These are phyloP conservation scores for Tetrax tetrax DNA, from an alignment of 2,113 vertebrate species.

Conservation along the genomic window DNA sequence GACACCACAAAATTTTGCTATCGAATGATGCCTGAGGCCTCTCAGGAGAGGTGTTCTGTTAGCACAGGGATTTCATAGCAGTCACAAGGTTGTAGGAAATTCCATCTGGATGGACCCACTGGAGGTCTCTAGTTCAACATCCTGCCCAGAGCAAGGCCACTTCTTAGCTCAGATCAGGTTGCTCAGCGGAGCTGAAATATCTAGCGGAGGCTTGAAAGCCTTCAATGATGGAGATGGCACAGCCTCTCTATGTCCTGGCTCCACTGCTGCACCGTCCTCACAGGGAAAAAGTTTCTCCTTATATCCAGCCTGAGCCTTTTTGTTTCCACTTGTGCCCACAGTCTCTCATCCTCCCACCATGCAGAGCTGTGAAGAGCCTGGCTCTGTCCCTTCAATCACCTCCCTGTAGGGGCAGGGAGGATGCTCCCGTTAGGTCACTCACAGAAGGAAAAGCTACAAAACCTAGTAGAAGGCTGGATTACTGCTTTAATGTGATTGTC, in stretches of 20 bases:
- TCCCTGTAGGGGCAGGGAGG: neutral
- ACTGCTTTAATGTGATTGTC: neutral
- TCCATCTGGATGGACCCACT: neutral
- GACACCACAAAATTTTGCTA: neutral
- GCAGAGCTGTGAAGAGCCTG: neutral
- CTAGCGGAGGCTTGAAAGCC: neutral
- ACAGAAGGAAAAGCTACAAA: neutral
- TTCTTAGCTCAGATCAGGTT: neutral
- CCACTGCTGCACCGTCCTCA: neutral
- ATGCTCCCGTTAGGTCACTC: neutral
- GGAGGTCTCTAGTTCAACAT: neutral
- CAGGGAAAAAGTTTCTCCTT: neutral
- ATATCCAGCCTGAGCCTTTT: neutral
- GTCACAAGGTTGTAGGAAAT: neutral
- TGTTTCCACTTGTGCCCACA: neutral
- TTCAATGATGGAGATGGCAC: neutral
- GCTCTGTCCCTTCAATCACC: neutral
- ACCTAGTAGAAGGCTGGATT: neutral
- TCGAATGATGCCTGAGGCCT: neutral
- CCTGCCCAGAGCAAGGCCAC: neutral
- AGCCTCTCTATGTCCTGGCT: neutral
- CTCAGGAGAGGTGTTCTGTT: neutral
- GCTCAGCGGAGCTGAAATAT: too few relatives aligned
- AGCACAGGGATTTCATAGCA: neutral
- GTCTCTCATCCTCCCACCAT: neutral